phyloP scores from a whole-genome alignment of 2,797 vertebrate genomes.

The Anguilla anguilla region DNA sequence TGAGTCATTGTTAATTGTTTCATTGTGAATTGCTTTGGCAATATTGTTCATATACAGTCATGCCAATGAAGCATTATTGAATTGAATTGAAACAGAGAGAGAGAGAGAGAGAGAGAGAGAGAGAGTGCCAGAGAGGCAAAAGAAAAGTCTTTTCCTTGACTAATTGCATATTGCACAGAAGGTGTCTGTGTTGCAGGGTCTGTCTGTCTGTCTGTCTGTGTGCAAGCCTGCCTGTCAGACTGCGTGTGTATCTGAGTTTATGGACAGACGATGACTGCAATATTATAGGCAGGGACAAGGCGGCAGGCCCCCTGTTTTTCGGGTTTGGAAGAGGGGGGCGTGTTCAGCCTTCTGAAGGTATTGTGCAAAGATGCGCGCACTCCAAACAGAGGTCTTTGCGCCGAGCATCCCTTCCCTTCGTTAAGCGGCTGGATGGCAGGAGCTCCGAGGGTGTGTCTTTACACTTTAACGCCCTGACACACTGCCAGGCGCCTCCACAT shows the following conservation, averaged over 20 bases:
- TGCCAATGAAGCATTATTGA: constrained; percentile 2
- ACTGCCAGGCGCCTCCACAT: constrained; percentile 42
- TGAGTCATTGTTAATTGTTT: neutral
- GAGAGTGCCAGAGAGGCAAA: constrained; percentile 34
- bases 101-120: constrained; percentile 55
- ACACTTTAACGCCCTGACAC: constrained; percentile 25
- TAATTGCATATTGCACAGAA: constrained; percentile 27
- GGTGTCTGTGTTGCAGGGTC: constrained; percentile 33
- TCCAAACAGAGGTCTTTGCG: constrained; percentile 60
- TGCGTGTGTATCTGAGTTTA: constrained; percentile 47
- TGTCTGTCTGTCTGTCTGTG: constrained; percentile 35
- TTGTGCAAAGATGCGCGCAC: constrained; percentile 66
- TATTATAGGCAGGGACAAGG: constrained; percentile 44
- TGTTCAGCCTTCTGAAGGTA: constrained; percentile 68
- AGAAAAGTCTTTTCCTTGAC: constrained; percentile 42
- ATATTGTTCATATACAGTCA: neutral
- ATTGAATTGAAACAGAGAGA: neutral
- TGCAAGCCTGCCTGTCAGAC: constrained; percentile 39
- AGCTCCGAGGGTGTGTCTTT: constrained; percentile 66
- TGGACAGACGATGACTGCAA: neutral
- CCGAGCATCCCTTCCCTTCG: constrained; percentile 61
- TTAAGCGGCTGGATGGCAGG: constrained; percentile 69
- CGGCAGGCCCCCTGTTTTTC: constrained; percentile 66
- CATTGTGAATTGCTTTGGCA: neutral
- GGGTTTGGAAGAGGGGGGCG: constrained; percentile 57